Percentiles rank a stretch among this genome's conserved stretches.
phyloP scores from a whole-genome alignment of 2,797 vertebrate genomes.

The Liparis tanakae region DNA sequence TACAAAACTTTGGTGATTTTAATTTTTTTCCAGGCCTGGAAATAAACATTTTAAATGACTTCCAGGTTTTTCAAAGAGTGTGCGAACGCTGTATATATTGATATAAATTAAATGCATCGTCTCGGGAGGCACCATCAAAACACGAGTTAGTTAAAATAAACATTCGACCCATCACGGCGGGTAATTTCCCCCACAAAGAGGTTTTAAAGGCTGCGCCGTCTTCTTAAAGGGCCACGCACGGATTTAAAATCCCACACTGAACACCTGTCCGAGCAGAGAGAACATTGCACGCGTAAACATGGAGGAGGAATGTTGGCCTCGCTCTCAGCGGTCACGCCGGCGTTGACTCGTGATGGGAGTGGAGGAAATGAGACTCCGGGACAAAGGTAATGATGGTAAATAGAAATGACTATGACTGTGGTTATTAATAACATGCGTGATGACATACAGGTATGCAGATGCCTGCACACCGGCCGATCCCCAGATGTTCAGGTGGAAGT shows the following conservation, averaged over 20 bases:
- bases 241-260: neutral
- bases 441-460: no score
- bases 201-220: neutral
- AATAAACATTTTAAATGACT: no score
- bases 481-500: neutral
- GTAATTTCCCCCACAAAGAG: neutral
- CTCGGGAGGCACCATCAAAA: neutral
- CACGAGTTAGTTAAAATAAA: neutral
- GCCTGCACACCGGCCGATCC: neutral
- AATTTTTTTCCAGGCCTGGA: no score
- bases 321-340: neutral
- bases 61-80: no score
- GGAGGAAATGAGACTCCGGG: neutral
- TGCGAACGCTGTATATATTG: no score
- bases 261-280: neutral
- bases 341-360: neutral
- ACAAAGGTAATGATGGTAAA: neutral
- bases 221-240: neutral
- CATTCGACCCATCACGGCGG: neutral
- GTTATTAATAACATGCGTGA: neutral
- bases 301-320: neutral
- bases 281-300: neutral
- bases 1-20: no score
- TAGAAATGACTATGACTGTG: neutral
- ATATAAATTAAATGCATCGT: no score